These are phyloP conservation scores for Cydia splendana DNA, from an alignment of 1,140 invertebrate genomes.

Conservation along the genomic window DNA sequence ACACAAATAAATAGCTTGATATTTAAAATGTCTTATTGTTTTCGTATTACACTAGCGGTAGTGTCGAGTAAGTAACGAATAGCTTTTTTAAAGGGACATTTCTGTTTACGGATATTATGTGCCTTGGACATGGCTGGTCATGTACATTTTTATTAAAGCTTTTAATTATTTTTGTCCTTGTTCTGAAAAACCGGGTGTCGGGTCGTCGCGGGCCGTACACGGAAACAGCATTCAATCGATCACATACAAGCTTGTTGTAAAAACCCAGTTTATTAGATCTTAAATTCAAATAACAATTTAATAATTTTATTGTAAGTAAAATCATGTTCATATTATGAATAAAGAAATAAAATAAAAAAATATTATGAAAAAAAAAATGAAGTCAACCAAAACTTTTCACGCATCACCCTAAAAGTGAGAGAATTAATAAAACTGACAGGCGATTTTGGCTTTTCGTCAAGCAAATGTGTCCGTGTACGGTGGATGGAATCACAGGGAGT, in stretches of 20 bases:
- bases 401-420: too few species aligned
- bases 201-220: not conserved
- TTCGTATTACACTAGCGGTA: conserved; percentile 65
- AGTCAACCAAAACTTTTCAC: too few species aligned
- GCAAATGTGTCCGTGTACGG: not conserved
- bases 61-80: conserved; percentile 65
- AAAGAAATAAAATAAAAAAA: too few species aligned
- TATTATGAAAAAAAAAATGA: too few species aligned
- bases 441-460: too few species aligned
- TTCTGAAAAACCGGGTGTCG: conserved; percentile 33
- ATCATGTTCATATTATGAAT: too few species aligned
- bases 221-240: not conserved
- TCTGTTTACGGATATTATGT: conserved; percentile 68
- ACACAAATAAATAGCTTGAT: conserved; percentile 60
- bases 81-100: conserved; percentile 72
- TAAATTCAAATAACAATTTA: too few species aligned
- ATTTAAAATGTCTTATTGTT: conserved; percentile 47
- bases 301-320: too few species aligned
- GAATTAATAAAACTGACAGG: too few species aligned
- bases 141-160: conserved; percentile 57
- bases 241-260: not conserved
- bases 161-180: conserved; percentile 50
- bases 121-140: conserved; percentile 65
- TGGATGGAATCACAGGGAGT: not conserved
- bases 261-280: too few species aligned